Evolutionary conservation across 2,888 invertebrate genomes (phyloP), one percentile per base, ranked within the genome.

Genomic region (Tridacna gigas): DNA sequence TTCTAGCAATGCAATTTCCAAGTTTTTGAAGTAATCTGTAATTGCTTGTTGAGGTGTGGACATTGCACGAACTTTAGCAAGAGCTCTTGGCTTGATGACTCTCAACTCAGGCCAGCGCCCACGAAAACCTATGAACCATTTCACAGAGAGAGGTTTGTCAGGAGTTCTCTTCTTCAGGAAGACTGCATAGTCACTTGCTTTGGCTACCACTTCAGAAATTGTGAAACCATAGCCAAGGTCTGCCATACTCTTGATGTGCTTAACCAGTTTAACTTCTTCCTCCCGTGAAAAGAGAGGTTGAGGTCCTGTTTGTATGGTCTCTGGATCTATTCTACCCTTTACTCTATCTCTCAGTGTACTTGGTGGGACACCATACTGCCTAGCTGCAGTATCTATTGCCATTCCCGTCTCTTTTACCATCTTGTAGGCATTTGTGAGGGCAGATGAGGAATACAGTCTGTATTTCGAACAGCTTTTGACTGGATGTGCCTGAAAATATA

Each of bases 201-300:
- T 71, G 15, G 13, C 25, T 47, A 73, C 63, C 5, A 73, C 63
- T 63, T 79, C 78, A 63, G n/a, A 60, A 15, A 71, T 79, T 20
- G 78, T 73, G 28, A 47, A 79, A 15, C 78, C 78, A 63, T 79
- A 79, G n/a, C 73, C 78, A 22, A 73, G 47, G 18, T n/a, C 61
- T n/a, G 78, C 78, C 78, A 73, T 79, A 12, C 45, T 47, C 48
- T 71, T 79, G 61, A 79, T 63, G 65, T 79, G 78, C 12, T 56
- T 37, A 11, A 69, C 77, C n/a, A 77, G 66, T n/a, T 77, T 77
- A 25, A 45, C 78, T 61, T 79, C 65, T 51, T 79, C n/a, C 37
- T 79, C 79, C 26, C 65, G 79, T 12, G 20, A 61, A 60, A 79
- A 79, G 11, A 73, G 15, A 65, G 79, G 74, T 37, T 22, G 66